A percentile compares a stretch with the other conserved stretches of the same genome.
These are phyloP conservation scores for Megamerina dolium DNA, from an alignment of 2,888 invertebrate species.

Conservation along the genomic window DNA sequence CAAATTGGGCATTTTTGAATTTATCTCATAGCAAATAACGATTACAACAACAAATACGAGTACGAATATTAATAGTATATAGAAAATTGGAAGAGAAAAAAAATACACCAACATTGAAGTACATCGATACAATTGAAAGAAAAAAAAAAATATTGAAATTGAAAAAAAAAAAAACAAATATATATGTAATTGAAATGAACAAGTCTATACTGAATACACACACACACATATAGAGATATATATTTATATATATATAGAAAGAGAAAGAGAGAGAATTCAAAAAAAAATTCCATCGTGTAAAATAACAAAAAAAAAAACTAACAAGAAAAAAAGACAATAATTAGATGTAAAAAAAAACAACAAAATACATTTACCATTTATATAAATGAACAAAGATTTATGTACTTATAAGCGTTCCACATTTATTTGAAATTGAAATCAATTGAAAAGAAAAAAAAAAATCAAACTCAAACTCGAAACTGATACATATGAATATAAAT, in stretches of 20 bases:
- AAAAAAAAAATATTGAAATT: conserved; percentile 5
- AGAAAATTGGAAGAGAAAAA: conserved; percentile 9
- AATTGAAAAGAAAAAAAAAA: conserved; percentile 13
- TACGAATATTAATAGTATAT: conserved; percentile 7
- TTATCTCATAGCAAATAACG: conserved; percentile 14
- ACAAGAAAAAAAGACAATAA: conserved; percentile 6
- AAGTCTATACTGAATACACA: conserved; percentile 8
- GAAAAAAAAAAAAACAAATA: conserved; percentile 4
- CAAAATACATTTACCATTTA: conserved; percentile 37
- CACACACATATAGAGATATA: conserved; percentile 7
- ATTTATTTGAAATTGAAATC: conserved; percentile 40
- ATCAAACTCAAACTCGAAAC: too few species aligned
- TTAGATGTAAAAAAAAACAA: conserved; percentile 20
- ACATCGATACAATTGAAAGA: conserved; percentile 26
- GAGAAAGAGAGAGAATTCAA: conserved; percentile 17
- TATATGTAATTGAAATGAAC: conserved; percentile 2
- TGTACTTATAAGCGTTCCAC: conserved; percentile 43
- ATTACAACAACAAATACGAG: conserved; percentile 15
- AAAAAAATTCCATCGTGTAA: conserved; percentile 13
- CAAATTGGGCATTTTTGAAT: too few species aligned
- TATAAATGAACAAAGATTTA: conserved; percentile 41
- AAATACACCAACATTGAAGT: conserved; percentile 23
- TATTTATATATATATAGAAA: conserved; percentile 13
- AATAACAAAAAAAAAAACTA: conserved; percentile 3
- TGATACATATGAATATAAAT: conserved; percentile 19